Conservation (phyloP, 92 coral and sea anemone genomes). For the Epizoanthus rinbou region DNA sequence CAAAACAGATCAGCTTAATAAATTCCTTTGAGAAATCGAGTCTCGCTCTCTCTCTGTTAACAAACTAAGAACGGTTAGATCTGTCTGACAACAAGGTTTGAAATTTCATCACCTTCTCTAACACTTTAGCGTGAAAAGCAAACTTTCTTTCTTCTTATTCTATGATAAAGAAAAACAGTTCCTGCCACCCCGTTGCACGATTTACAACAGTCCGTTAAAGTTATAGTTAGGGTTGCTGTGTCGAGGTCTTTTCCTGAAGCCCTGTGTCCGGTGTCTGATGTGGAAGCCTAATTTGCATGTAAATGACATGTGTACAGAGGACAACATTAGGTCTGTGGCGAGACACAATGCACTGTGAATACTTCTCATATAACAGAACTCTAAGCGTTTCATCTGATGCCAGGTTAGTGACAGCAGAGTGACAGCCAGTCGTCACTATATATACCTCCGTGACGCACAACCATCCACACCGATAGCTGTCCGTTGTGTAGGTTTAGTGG, state of each 20-base stretch:
- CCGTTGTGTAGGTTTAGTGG: background rate
- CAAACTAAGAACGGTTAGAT: background rate
- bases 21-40: background rate
- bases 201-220: background rate
- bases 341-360: conserved; percentile 12
- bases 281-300: conserved; percentile 36
- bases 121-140: background rate
- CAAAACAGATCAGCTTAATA: conserved; percentile 31
- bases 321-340: background rate
- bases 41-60: conserved; percentile 13
- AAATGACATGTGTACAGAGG: conserved; percentile 20
- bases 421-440: conserved; percentile 2
- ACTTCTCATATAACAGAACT: conserved; percentile 15
- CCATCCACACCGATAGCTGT: background rate
- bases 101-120: conserved; percentile 16
- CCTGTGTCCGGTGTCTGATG: conserved; percentile 9
- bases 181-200: background rate
- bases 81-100: background rate
- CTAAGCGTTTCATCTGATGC: conserved; percentile 5
- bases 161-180: background rate
- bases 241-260: background rate
- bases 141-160: background rate
- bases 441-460: background rate
- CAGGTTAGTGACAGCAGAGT: conserved; percentile 6
- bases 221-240: background rate